These are phyloP conservation scores for Stenichneumon culpator DNA, from an alignment of 2,888 invertebrate species.

Conservation along the genomic window DNA sequence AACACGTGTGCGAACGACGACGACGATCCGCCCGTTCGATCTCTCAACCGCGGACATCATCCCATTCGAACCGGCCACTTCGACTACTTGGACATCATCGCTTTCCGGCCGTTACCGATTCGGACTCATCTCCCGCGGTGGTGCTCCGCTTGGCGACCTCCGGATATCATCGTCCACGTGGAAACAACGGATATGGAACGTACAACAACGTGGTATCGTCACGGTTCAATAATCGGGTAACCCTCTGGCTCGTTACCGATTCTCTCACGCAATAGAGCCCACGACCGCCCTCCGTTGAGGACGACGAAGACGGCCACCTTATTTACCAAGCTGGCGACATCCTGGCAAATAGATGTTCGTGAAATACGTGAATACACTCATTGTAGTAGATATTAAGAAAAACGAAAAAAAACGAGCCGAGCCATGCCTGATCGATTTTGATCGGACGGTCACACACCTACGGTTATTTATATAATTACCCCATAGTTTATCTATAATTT, in stretches of 20 bases:
- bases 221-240: constrained; percentile 39
- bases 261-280: constrained; percentile 89
- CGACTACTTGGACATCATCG: constrained; percentile 81
- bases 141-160: neutral
- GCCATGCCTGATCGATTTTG: constrained; percentile 53
- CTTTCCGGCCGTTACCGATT: constrained; percentile 69
- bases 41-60: constrained; percentile 60
- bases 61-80: constrained; percentile 8
- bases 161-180: constrained; percentile 1
- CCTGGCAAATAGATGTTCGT: constrained; percentile 99
- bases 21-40: constrained; percentile 46
- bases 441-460: constrained; percentile 61
- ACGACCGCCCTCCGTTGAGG: constrained; percentile 97
- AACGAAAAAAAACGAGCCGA: constrained; percentile 70
- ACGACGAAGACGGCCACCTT: constrained; percentile 99
- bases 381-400: constrained; percentile 84
- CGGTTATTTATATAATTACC: constrained; percentile 60
- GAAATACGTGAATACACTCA: constrained; percentile 89
- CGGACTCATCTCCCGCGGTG: constrained; percentile 3
- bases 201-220: constrained; percentile 42
- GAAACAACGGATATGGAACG: constrained; percentile 40
- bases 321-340: constrained; percentile 99
- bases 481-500: constrained; percentile 52
- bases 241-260: constrained; percentile 66
- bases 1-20: constrained; percentile 28